Percentiles rank a stretch among this genome's conserved stretches.
These are phyloP conservation scores for Gallinago undulata DNA, from an alignment of 2,113 vertebrate genomes.

Conservation along the genomic window DNA sequence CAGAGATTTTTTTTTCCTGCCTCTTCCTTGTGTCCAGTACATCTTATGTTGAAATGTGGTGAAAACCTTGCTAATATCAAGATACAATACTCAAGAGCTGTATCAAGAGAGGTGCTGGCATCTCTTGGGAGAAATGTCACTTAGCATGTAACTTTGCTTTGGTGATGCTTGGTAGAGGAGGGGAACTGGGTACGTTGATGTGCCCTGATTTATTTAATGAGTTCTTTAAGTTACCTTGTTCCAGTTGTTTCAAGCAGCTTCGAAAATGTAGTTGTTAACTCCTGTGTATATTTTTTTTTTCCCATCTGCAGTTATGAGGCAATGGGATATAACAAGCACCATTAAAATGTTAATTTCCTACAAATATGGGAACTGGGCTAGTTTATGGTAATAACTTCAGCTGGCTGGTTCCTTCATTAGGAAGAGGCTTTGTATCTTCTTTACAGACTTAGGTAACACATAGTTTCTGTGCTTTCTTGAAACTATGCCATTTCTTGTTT, in stretches of 20 bases:
- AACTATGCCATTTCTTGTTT: background rate
- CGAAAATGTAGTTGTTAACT: background rate
- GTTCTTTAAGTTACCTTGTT: background rate
- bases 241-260: background rate
- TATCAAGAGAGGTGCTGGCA: background rate
- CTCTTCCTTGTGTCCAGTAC: background rate
- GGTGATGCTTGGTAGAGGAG: background rate
- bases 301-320: background rate
- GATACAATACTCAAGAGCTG: background rate
- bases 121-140: background rate
- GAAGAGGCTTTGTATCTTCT: background rate
- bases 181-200: background rate
- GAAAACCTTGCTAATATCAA: background rate
- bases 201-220: background rate
- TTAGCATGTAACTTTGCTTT: accelerated
- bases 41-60: background rate
- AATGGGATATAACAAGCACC: background rate
- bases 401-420: background rate
- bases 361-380: background rate
- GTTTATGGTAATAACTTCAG: background rate
- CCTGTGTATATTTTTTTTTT: background rate
- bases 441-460: accelerated
- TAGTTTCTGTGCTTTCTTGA: background rate
- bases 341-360: background rate
- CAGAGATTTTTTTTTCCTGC: background rate